Base-by-base conservation (phyloP, 2,797 vertebrate species). In the Sciurus carolinensis region DNA sequence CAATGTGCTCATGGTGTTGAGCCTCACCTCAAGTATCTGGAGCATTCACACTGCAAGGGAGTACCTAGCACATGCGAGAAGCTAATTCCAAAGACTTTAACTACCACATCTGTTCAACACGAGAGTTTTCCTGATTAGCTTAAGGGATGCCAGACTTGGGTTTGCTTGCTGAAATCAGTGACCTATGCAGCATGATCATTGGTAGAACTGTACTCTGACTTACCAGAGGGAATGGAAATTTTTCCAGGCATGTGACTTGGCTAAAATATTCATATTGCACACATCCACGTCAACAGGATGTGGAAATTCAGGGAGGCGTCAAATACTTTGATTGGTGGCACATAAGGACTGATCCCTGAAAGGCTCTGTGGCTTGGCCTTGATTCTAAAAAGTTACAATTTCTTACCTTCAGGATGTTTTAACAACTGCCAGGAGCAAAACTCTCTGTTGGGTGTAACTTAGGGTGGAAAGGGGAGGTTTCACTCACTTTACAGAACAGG, bases 121-220 rank as follows among this genome's bases (percentile, higher is more conserved):
- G 36, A 52, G 33, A 93, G 28, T 28, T 66, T 83, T 93, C 87
- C 83, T 91, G 71, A 75, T 96, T 76, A 90, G n/a, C 39, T 54
- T 87, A 93, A 93, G 69, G 75, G 72, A 81, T 73, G 75, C 94
- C 76, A 93, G 75, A 33, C 17, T 15, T 18, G 26, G 13, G 15
- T 80, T 89, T 81, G 14, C 44, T 95, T 24, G 3, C 54, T 59
- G 42, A 85, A 81, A 82, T 95, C 33, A 66, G 39, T 96, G 54
- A 42, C 44, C 91, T 67, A 24, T 84, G 92, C 79, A 84, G 83
- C 12, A 30, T 44, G 71, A 90, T 62, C 54, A 52, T 44, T 71
- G 33, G 26, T 86, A 92, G 81, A 96, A 77, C 52, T 57, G 7
- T 89, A 62, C 33, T 82, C 47, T 77, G 36, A 90, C 26, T 85